Evolutionary conservation across 2,113 vertebrate genomes (phyloP).

Genomic region (Mustela lutreola): DNA sequence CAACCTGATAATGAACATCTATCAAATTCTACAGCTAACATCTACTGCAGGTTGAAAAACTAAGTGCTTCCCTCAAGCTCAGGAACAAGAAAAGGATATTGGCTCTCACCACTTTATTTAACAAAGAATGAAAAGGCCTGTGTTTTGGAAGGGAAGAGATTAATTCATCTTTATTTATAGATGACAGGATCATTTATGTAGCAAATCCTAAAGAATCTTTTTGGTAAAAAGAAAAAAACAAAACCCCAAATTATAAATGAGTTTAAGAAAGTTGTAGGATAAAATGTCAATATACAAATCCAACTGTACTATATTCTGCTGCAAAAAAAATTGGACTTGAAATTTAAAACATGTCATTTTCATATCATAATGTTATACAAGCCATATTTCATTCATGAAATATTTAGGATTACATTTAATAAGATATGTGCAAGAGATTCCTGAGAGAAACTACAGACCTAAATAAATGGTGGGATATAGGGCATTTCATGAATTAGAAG

Average conservation of each 20-base stretch:
- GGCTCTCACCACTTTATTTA: neutral
- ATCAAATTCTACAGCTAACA: neutral
- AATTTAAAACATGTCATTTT: neutral
- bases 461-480: neutral
- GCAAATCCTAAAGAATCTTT: neutral
- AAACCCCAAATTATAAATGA: neutral
- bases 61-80: neutral
- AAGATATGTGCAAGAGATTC: neutral
- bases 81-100: neutral
- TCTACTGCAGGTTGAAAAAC: neutral
- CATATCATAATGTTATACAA: neutral
- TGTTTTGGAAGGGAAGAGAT: neutral
- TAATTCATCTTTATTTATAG: conserved; percentile 1
- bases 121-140: neutral
- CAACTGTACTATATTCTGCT: neutral
- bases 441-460: neutral
- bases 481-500: neutral
- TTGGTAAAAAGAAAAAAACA: neutral
- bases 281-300: neutral
- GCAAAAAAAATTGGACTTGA: neutral
- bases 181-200: neutral
- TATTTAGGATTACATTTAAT: neutral
- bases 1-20: neutral
- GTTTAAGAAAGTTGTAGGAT: neutral
- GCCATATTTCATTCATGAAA: neutral